phyloP scores from a whole-genome alignment of 2,113 vertebrate genomes.

The human (Homo sapiens) region GRCh38 chr2:41278001-41278500 shows the following conservation, averaged over 20 bases:
- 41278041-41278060: neutral
- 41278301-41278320: neutral
- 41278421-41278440: neutral
- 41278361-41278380: neutral
- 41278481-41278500: neutral
- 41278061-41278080: neutral
- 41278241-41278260: neutral
- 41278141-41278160: neutral
- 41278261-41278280: neutral
- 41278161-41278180: neutral
- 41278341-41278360: neutral
- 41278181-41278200: neutral
- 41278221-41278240: neutral
- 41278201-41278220: conserved; percentile 10
- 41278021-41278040: neutral
- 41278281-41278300: conserved; percentile 41
- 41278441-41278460: neutral
- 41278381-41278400: neutral
- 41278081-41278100: neutral
- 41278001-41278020: neutral
- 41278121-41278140: neutral
- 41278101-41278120: neutral
- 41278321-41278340: conserved; percentile 28
- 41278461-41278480: neutral
- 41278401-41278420: neutral